Base-by-base conservation (phyloP, 2,797 vertebrate genomes). In the Emys orbicularis region DNA sequence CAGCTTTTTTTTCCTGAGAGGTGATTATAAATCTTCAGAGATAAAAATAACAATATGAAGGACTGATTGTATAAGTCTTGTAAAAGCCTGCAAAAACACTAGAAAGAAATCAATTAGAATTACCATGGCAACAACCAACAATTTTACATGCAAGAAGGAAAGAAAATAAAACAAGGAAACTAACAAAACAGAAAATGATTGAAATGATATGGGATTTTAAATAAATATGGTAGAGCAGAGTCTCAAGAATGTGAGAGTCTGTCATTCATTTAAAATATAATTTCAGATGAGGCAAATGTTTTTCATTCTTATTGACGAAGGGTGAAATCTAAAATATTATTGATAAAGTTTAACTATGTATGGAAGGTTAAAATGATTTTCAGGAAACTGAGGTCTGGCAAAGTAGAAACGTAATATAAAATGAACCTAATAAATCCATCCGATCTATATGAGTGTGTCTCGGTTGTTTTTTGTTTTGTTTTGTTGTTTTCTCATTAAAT, bases 111-210 rank as follows among this genome's bases (percentile, higher is more conserved):
- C 93, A 98, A 96, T 94, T 97, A 97, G 91, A 97, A 97, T 98
- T 94, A 27, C 98, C 95, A 98, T 98, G 95, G 98, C 81, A 98
- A 98, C 98, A 94, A 94, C 95, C 87, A 98, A 98, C 97, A 98
- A 90, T 95, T 95, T 96, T 93, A 95, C 85, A 94, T 96, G 93
- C 89, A 97, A 96, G 97, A 97, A 96, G 89, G 94, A 96, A 97
- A 95, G 94, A 93, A 97, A 97, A 84, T 27, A 92, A 96, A 97
- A 79, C 92, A 96, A 79, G 87, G 79, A 96, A 97, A 97, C 84
- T 90, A 94, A 90, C 81, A 97, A 97, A 97, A 95, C 15, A 92
- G 79, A 97, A 96, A 96, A 97, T 72, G 82, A 97, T 84, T 90
- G 83, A 95, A 95, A 93, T 92, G 88, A 81, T 87, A 81, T 81